These are phyloP conservation scores for Pseudocheirus occidentalis DNA, from an alignment of 2,797 vertebrate genomes.

Conservation along the genomic window DNA sequence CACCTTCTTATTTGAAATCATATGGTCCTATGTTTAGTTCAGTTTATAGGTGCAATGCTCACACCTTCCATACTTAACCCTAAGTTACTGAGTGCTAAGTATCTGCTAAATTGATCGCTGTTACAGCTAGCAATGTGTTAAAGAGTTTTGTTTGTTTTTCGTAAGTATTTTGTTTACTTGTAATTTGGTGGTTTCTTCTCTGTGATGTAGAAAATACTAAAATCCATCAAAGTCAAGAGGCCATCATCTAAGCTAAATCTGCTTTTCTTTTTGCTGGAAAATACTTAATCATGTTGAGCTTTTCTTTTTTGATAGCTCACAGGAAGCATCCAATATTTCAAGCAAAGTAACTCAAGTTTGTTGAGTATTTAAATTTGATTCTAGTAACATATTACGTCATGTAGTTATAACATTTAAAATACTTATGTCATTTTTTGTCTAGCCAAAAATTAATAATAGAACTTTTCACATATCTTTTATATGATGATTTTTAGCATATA, in stretches of 20 bases:
- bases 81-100: no score
- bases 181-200: neutral
- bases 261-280: neutral
- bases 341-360: neutral
- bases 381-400: neutral
- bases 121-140: conserved; percentile 53
- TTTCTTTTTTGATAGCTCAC: neutral
- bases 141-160: conserved; percentile 59
- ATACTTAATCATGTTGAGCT: neutral
- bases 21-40: conserved; percentile 61
- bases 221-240: neutral
- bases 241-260: neutral
- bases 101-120: no score
- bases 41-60: conserved; percentile 40
- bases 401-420: neutral
- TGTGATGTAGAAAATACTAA: neutral
- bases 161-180: neutral
- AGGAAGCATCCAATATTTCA: neutral
- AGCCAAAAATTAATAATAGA: neutral
- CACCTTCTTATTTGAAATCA: conserved; percentile 63
- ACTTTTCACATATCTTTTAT: neutral
- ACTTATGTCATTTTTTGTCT: neutral
- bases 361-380: neutral
- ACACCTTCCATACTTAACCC: no score
- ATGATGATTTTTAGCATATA: no score